phyloP scores from a whole-genome alignment of 2,113 vertebrate species.

The Canis aureus region DNA sequence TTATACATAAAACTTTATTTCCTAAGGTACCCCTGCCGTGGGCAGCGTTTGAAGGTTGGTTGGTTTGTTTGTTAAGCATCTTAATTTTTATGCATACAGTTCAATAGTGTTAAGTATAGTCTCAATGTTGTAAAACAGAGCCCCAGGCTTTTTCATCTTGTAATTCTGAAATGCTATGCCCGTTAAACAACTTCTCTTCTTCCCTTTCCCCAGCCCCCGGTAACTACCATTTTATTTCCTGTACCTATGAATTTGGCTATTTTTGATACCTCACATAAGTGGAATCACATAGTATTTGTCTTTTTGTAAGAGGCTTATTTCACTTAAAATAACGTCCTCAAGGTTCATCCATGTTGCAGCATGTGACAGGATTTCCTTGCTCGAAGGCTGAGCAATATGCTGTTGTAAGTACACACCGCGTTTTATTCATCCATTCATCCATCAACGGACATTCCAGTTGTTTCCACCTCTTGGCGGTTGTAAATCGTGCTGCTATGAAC shows the following conservation, averaged over 20 bases:
- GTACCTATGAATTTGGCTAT: background rate
- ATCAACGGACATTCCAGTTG: background rate
- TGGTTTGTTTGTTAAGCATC: background rate
- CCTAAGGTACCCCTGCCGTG: background rate
- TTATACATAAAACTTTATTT: background rate
- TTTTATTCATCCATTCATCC: background rate
- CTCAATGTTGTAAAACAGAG: background rate
- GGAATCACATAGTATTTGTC: background rate
- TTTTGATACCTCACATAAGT: background rate
- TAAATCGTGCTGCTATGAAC: background rate
- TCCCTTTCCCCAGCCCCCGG: background rate
- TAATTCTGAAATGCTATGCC: background rate
- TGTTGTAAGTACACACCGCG: background rate
- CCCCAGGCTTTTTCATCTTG: background rate
- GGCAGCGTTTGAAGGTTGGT: background rate
- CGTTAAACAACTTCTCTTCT: background rate
- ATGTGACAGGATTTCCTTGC: background rate
- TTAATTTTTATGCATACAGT: background rate
- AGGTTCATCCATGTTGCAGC: background rate
- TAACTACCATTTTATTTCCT: background rate
- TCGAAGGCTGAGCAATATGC: background rate
- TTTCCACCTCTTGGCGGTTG: background rate
- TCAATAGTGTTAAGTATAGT: background rate
- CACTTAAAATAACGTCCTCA: background rate
- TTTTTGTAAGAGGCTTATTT: conserved; percentile 1